Percentiles rank a stretch among this genome's conserved stretches.
phyloP scores from a whole-genome alignment of 2,113 vertebrate genomes.

The Dasyurus viverrinus region DNA sequence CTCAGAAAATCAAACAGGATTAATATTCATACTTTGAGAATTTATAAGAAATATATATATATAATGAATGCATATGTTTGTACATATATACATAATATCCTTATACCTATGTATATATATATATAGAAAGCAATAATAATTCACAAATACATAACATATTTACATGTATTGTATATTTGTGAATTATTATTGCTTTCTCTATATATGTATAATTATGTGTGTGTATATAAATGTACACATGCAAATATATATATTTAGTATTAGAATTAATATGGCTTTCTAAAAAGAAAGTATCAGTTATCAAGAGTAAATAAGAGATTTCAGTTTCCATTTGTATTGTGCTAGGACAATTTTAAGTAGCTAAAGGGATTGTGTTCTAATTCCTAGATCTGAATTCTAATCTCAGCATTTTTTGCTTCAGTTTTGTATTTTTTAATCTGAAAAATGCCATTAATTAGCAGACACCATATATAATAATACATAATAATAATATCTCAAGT shows the following conservation, averaged over 20 bases:
- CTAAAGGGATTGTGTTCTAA: background rate
- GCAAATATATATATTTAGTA: background rate
- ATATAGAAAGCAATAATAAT: no score
- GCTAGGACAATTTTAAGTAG: background rate
- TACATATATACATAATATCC: no score
- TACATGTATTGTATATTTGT: no score
- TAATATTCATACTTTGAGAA: background rate
- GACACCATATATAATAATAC: background rate
- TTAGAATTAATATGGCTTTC: background rate
- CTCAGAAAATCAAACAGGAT: background rate
- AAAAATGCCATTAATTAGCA: background rate
- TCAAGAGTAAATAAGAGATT: background rate
- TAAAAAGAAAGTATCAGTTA: background rate
- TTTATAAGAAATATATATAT: background rate
- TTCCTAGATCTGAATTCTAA: background rate
- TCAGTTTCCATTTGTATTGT: background rate
- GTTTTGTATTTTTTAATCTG: background rate
- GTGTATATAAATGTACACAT: background rate
- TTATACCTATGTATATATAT: no score
- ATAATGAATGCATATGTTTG: background rate
- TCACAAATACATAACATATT: no score
- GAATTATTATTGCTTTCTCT: no score
- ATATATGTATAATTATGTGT: background rate
- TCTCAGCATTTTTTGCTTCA: background rate
- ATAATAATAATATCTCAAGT: background rate